These are phyloP conservation scores for Ranitomeya variabilis DNA, from an alignment of 2,113 vertebrate species.

Conservation along the genomic window DNA sequence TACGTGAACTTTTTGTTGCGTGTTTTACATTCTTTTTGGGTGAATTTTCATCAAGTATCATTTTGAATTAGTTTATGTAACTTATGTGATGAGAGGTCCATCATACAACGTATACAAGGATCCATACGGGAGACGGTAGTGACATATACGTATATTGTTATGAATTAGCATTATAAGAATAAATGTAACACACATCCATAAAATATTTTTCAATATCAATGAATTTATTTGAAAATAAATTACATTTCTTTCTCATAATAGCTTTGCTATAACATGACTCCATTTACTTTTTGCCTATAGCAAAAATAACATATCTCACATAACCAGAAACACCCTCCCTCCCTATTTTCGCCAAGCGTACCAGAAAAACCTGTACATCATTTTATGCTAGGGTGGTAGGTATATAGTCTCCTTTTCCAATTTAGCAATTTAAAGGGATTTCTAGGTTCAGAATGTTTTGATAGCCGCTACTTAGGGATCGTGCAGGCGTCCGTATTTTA, in stretches of 20 bases:
- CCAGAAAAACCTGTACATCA: too few species aligned
- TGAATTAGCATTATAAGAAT: background rate
- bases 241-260: background rate
- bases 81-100: conserved; percentile 6
- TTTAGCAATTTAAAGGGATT: too few species aligned
- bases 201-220: background rate
- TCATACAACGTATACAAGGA: background rate
- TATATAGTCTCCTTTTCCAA: too few species aligned
- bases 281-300: background rate
- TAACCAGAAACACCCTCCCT: too few species aligned
- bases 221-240: background rate
- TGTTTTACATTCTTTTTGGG: conserved; percentile 21
- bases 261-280: background rate
- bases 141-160: background rate
- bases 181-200: background rate
- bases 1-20: conserved; percentile 5
- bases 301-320: too few species aligned
- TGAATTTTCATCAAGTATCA: conserved; percentile 17
- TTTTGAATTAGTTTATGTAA: conserved; percentile 26
- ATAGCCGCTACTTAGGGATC: too few species aligned
- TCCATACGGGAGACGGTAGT: background rate
- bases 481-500: too few species aligned
- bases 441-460: too few species aligned
- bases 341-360: too few species aligned
- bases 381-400: too few species aligned